Evolutionary conservation across 2,888 invertebrate species (phyloP).

Genomic region (Azorinus chamasolen): DNA sequence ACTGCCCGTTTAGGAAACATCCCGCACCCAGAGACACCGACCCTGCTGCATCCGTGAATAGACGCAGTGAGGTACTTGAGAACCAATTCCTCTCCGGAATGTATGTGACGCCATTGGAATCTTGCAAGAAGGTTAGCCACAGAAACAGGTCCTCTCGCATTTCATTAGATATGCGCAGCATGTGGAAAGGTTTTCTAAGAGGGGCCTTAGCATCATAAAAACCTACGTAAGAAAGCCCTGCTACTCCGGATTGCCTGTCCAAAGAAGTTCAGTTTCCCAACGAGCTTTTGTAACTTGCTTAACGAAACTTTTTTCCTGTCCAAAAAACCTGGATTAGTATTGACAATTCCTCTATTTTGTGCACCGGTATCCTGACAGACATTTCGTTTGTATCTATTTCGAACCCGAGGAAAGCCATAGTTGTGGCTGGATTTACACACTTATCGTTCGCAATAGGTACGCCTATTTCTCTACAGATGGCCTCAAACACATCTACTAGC

Average conservation of each 20-base stretch:
- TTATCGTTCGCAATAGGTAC: slow-evolving; percentile 37
- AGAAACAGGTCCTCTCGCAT: slow-evolving; percentile 19
- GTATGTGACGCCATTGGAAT: slow-evolving; percentile 29
- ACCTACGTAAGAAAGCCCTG: slow-evolving; percentile 36
- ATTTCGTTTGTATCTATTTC: slow-evolving; percentile 32
- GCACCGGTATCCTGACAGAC: slow-evolving; percentile 28
- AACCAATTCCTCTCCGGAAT: slow-evolving; percentile 24
- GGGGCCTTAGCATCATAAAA: slow-evolving; percentile 24
- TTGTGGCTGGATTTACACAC: slow-evolving; percentile 22
- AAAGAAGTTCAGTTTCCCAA: slow-evolving; percentile 30
- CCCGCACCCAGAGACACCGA: not conserved
- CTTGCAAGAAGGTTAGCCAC: slow-evolving; percentile 31
- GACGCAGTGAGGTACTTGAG: not conserved
- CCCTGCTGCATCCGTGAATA: slow-evolving; percentile 43
- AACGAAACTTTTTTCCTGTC: slow-evolving; percentile 17
- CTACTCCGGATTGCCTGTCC: slow-evolving; percentile 21
- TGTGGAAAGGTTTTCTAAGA: slow-evolving; percentile 13
- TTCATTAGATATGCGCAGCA: slow-evolving; percentile 9
- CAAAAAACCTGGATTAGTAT: not conserved
- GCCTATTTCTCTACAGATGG: not conserved
- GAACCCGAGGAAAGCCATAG: slow-evolving; percentile 31
- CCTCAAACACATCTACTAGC: slow-evolving; percentile 8
- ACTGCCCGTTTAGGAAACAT: not conserved
- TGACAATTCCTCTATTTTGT: slow-evolving; percentile 20
- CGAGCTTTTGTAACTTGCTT: slow-evolving; percentile 35